Base-by-base conservation (phyloP, 2,888 invertebrate species). In the Mesopsocus fuscifrons region DNA sequence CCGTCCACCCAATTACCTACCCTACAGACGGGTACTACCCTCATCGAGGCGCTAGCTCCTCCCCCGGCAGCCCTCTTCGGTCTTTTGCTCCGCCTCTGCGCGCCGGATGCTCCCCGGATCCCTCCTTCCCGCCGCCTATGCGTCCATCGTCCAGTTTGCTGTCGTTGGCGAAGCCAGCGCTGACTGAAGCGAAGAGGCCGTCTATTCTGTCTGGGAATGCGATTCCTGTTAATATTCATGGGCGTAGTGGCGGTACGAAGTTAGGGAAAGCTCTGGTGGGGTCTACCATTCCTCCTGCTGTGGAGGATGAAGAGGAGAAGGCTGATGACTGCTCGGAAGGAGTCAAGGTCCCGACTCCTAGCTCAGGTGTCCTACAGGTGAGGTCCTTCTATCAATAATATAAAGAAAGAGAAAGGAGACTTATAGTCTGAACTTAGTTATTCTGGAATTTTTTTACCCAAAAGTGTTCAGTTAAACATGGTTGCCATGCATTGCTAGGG, bases 351-450 rank as follows among this genome's bases (percentile, higher is more conserved):
- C 55, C 55, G 3, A 50, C 54, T 4, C 56, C 56, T 6, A 50
- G 54, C 47, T 68, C 74, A 3, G 74, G 73, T 11, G 73, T 74
- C 53, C 57, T 74, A 33, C 75, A 81, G 65, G 80, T 83, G 11
- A 26, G 26, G n/a, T n/a, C n/a, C n/a, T n/a, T n/a, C n/a, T n/a
- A n/a, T n/a, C n/a, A n/a, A n/a, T n/a, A n/a, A n/a, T n/a, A n/a
- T n/a, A n/a, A n/a, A n/a, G n/a, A n/a, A n/a, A n/a, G n/a, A n/a
- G n/a, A n/a, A n/a, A n/a, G n/a, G n/a, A n/a, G n/a, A n/a, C n/a
- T n/a, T n/a, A n/a, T n/a, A n/a, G n/a, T n/a, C n/a, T n/a, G n/a
- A n/a, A n/a, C n/a, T n/a, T n/a, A n/a, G n/a, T n/a, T n/a, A n/a
- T n/a, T n/a, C n/a, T n/a, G n/a, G n/a, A n/a, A n/a, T n/a, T n/a